These are phyloP conservation scores for Sinohyriopsis cumingii DNA, from an alignment of 2,888 invertebrate genomes.

Conservation along the genomic window DNA sequence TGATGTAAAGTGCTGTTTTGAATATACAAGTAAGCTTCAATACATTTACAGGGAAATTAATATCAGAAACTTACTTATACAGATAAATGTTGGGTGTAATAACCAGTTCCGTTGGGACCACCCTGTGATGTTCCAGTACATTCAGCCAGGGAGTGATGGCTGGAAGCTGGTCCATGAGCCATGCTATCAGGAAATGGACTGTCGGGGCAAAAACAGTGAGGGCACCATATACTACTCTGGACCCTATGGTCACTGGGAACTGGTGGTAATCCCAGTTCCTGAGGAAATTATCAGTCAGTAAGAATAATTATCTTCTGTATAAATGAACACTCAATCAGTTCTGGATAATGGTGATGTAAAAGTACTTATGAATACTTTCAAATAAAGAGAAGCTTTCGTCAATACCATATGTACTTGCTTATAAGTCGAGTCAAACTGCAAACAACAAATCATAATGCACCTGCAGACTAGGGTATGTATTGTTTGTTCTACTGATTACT, in stretches of 20 bases:
- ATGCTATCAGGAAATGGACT: slow-evolving; percentile 67
- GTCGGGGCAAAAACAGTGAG: slow-evolving; percentile 61
- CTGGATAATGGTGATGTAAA: not conserved
- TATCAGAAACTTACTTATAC: slow-evolving; percentile 3
- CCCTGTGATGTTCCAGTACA: slow-evolving; percentile 70
- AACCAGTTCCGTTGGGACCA: slow-evolving; percentile 67
- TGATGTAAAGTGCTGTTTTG: no score
- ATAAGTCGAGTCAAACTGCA: no score
- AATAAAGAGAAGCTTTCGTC: no score
- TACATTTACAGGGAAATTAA: no score
- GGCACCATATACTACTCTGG: slow-evolving; percentile 69
- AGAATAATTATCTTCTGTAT: slow-evolving; percentile 12
- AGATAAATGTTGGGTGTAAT: slow-evolving; percentile 72
- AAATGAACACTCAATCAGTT: not conserved
- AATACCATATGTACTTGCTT: no score
- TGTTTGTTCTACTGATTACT: no score
- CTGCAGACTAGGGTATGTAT: no score
- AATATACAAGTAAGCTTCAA: no score
- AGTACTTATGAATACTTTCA: no score
- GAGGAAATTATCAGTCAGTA: slow-evolving; percentile 66
- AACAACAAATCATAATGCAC: no score
- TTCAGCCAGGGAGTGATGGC: slow-evolving; percentile 67
- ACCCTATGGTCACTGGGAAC: slow-evolving; percentile 69
- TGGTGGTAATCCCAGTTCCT: slow-evolving; percentile 67
- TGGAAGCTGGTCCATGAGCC: slow-evolving; percentile 68